Conservation (phyloP, 1,140 invertebrate species). For the Rhagoletis pomonella region DNA sequence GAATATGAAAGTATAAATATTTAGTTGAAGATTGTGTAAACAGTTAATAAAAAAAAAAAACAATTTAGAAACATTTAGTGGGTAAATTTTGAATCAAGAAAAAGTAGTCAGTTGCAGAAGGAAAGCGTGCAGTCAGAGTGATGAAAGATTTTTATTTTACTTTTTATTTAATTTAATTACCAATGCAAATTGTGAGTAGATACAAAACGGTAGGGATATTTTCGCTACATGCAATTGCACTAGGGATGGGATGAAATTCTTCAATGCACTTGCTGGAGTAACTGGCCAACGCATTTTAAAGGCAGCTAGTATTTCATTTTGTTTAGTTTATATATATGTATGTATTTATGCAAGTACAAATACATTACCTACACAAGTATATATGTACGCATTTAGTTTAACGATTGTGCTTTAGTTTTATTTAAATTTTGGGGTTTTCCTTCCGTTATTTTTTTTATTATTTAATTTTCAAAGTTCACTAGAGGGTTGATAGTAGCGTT, state of each 20-base stretch:
- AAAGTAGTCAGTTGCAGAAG: background rate
- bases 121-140: constrained; percentile 12
- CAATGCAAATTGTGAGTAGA: constrained; percentile 61
- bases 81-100: background rate
- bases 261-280: background rate
- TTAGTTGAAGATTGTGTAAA: background rate
- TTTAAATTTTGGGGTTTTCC: background rate
- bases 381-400: constrained; percentile 54
- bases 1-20: constrained; percentile 42
- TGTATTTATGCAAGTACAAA: background rate
- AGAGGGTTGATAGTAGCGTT: constrained; percentile 74
- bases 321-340: background rate
- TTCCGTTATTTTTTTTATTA: too few relatives aligned
- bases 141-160: background rate
- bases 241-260: background rate
- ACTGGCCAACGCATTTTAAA: background rate
- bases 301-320: background rate
- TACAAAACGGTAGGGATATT: background rate
- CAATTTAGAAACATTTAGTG: background rate
- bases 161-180: constrained; percentile 64
- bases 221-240: constrained; percentile 1
- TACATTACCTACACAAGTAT: background rate
- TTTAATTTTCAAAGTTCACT: constrained; percentile 66
- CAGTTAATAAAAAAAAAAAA: background rate
- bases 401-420: constrained; percentile 53